Conservation (phyloP, 2,888 invertebrate species). For the Synergus umbraculus region DNA sequence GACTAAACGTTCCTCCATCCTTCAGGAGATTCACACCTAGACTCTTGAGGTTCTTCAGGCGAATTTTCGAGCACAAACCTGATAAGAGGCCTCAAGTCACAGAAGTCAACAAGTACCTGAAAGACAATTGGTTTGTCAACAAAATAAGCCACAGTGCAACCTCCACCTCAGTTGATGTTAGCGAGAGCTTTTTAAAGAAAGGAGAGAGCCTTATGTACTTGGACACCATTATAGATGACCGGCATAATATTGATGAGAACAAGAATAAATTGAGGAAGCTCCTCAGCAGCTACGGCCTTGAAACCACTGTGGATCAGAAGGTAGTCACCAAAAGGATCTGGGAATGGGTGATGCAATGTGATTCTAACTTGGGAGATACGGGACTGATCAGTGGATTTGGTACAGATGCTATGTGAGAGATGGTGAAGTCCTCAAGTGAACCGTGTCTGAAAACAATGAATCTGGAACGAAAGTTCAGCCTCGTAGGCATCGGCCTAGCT, state of each 20-base stretch:
- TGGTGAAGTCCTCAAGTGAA: slow-evolving; percentile 68
- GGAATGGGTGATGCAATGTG: slow-evolving; percentile 84
- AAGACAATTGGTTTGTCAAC: slow-evolving; percentile 81
- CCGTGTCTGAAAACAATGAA: slow-evolving; percentile 60
- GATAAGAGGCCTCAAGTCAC: slow-evolving; percentile 82
- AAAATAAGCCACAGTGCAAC: slow-evolving; percentile 78
- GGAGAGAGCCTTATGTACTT: slow-evolving; percentile 80
- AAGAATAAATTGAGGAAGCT: slow-evolving; percentile 79
- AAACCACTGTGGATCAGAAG: slow-evolving; percentile 82
- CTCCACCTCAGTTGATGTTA: slow-evolving; percentile 77
- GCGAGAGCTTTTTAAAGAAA: slow-evolving; percentile 67
- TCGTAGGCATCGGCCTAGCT: slow-evolving; percentile 56
- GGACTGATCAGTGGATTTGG: slow-evolving; percentile 61
- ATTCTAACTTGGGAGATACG: slow-evolving; percentile 72
- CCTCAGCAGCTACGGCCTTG: slow-evolving; percentile 82
- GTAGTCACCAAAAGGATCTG: slow-evolving; percentile 82
- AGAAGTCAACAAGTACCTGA: slow-evolving; percentile 81
- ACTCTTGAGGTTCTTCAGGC: slow-evolving; percentile 84
- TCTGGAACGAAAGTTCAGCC: slow-evolving; percentile 61
- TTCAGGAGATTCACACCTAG: slow-evolving; percentile 84
- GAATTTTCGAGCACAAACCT: slow-evolving; percentile 84
- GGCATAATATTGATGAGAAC: slow-evolving; percentile 79
- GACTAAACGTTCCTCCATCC: slow-evolving; percentile 81
- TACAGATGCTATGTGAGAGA: slow-evolving; percentile 69
- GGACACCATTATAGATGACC: slow-evolving; percentile 77